Evolutionary conservation across 2,888 invertebrate genomes (phyloP).

Genomic region (Germaria angustata): DNA sequence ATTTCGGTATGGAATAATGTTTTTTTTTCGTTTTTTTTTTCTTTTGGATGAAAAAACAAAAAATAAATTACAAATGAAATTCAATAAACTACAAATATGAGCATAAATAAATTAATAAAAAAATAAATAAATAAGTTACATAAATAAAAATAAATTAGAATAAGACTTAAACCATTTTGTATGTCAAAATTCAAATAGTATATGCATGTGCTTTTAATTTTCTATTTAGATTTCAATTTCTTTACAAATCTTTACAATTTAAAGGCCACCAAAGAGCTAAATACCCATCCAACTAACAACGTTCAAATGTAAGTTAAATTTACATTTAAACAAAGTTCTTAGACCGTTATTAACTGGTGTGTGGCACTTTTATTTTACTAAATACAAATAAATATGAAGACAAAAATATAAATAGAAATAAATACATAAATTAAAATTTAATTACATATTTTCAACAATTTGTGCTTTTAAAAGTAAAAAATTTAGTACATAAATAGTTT

Average conservation of each 20-base stretch:
- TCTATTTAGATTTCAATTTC: slow-evolving; percentile 9
- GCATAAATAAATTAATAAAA: slow-evolving; percentile 71
- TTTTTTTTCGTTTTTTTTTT: too few species aligned
- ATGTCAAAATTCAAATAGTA: too few species aligned
- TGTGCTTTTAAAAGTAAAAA: slow-evolving; percentile 66
- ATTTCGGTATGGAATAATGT: slow-evolving; percentile 11
- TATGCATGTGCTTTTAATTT: not conserved
- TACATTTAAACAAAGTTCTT: slow-evolving; percentile 57
- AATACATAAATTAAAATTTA: slow-evolving; percentile 7
- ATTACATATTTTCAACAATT: slow-evolving; percentile 59
- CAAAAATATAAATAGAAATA: slow-evolving; percentile 28
- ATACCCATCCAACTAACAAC: slow-evolving; percentile 47
- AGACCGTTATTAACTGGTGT: slow-evolving; percentile 21
- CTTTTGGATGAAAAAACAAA: slow-evolving; percentile 62
- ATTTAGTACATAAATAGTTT: slow-evolving; percentile 24
- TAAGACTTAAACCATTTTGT: slow-evolving; percentile 41
- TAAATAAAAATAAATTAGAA: slow-evolving; percentile 64
- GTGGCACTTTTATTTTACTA: slow-evolving; percentile 9
- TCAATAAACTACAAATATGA: too few species aligned
- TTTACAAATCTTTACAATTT: slow-evolving; percentile 39
- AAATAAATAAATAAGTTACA: slow-evolving; percentile 69
- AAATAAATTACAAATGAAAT: slow-evolving; percentile 67
- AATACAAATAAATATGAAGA: slow-evolving; percentile 1
- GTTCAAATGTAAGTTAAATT: slow-evolving; percentile 55
- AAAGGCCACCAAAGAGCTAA: not conserved